Evolutionary conservation across 2,797 vertebrate species (phyloP).

Genomic region (Hipposideros larvatus): DNA sequence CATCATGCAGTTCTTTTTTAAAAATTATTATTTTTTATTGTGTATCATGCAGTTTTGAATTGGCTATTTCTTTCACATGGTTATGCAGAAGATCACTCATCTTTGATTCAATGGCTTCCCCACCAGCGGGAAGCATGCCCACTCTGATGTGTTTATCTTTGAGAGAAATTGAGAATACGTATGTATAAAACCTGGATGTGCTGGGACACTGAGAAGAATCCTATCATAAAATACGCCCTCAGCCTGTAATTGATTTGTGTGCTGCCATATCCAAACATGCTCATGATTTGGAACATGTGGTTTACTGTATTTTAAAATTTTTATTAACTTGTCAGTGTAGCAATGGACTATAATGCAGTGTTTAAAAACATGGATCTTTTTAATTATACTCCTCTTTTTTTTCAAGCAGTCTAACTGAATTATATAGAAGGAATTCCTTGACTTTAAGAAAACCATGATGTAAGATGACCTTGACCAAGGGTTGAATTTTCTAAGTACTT

Average conservation of each 20-base stretch:
- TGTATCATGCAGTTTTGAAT: not conserved
- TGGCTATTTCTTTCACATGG: not conserved
- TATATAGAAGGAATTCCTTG: not conserved
- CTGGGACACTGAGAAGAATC: not conserved
- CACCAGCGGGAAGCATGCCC: not conserved
- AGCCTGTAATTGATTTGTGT: not conserved
- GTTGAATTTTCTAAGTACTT: not conserved
- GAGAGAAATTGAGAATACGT: not conserved
- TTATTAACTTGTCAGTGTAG: not conserved
- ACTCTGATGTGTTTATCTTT: not conserved
- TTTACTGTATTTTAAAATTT: constrained; percentile 36
- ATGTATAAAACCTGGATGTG: not conserved
- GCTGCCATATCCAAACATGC: not conserved
- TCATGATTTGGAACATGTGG: not conserved
- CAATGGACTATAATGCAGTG: not conserved
- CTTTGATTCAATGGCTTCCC: not conserved
- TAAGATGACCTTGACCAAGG: not conserved
- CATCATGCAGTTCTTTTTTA: not conserved
- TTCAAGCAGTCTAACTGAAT: not conserved
- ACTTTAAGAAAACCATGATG: not conserved
- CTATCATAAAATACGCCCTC: not conserved
- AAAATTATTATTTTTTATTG: too few species aligned
- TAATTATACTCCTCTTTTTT: not conserved
- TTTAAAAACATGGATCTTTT: constrained; percentile 14
- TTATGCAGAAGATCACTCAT: not conserved